Evolutionary conservation across 1,140 invertebrate species (phyloP), one percentile per base, ranked within the genome.

Genomic region (Bombus fervidus): DNA sequence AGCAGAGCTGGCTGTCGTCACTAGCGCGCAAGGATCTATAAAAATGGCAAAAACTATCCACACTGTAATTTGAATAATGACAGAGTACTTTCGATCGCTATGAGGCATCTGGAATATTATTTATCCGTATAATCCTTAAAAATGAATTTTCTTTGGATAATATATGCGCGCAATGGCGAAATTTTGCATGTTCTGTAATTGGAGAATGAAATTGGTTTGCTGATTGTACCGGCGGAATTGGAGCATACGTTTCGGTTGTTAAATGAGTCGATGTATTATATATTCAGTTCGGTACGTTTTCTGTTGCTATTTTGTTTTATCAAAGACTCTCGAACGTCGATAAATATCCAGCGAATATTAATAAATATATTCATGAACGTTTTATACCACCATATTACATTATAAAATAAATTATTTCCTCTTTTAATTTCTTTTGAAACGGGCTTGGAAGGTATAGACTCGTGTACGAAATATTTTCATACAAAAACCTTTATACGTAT

Each of bases 11-110:
- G 18, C 47, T 53, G 47, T 53, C 47, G 18, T 53, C 47, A 22
- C 18, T 53, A 22, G 18, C 47, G 47, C 47, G 18, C 47, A 53
- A 53, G 71, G 31, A 81, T 81, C 57, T 47, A 28, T n/a, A 81
- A 81, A 81, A 81, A 81, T 59, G 15, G 53, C 37, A 34, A 25
- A 22, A 53, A 37, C 25, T 72, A 47, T 1, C 66, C 47, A 28
- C 68, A 62, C 37, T 62, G 47, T 62, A 73, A 81, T 81, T 81
- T 72, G 6, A 31, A 28, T 81, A 81, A 81, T 81, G 25, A 81
- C 68, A 62, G 53, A 4, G 9, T 73, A 18, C 53, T 73, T 34
- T 59, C 8, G 28, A 43, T 28, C 34, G 10, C 37, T 81, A 72
- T 57, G 28, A 41, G 28, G 12, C 28, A 12, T 53, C 47, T 22